Evolutionary conservation across 1,140 invertebrate species (phyloP).

Genomic region (Lepidostoma basale): DNA sequence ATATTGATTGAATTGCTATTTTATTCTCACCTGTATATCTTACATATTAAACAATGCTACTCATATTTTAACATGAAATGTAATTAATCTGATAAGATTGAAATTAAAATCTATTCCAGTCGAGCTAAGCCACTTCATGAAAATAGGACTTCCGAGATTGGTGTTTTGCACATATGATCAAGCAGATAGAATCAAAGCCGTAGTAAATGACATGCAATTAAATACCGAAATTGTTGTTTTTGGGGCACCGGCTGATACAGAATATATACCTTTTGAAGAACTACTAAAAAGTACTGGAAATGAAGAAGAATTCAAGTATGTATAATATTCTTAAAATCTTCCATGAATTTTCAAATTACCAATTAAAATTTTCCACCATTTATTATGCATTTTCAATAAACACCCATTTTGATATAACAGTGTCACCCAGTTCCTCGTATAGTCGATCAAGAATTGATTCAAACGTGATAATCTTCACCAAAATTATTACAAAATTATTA

Average conservation of each 20-base stretch:
- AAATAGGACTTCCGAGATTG: neutral
- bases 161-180: conserved; percentile 1
- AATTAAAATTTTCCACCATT: too few relatives aligned
- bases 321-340: too few relatives aligned
- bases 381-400: too few relatives aligned
- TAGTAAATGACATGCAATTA: neutral
- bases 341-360: too few relatives aligned
- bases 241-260: conserved; percentile 7
- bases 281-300: conserved; percentile 26
- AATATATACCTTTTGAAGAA: conserved; percentile 15
- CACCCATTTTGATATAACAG: too few relatives aligned
- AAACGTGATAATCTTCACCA: too few relatives aligned
- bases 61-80: neutral
- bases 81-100: neutral
- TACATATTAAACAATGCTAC: neutral
- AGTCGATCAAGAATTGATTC: too few relatives aligned
- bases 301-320: conserved; percentile 35
- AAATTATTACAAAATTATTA: too few relatives aligned
- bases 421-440: too few relatives aligned
- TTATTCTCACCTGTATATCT: neutral
- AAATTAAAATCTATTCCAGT: neutral
- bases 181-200: neutral
- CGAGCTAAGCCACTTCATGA: neutral
- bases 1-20: neutral
- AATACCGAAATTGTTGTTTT: conserved; percentile 29